Evolutionary conservation across 2,888 invertebrate genomes (phyloP).

Genomic region (Halocaridina rubra): DNA sequence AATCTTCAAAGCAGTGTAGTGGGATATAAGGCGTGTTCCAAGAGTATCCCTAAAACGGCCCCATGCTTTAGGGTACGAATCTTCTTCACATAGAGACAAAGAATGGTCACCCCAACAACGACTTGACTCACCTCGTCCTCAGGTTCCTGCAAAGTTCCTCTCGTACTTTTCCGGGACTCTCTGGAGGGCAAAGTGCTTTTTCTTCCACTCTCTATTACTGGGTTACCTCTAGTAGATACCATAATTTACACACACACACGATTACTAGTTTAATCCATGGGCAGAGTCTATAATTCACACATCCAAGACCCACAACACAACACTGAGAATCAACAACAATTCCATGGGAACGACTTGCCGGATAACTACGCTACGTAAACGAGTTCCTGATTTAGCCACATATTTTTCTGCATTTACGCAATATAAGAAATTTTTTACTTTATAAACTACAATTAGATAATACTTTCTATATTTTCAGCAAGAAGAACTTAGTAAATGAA

Average conservation of each 20-base stretch:
- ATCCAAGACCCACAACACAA: not conserved
- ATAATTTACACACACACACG: not conserved
- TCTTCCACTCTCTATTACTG: slow-evolving; percentile 14
- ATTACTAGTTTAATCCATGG: not conserved
- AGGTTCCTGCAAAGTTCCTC: slow-evolving; percentile 45
- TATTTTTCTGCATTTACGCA: too few species aligned
- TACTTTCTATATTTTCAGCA: too few species aligned
- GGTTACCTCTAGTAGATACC: slow-evolving; percentile 47
- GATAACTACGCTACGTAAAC: not conserved
- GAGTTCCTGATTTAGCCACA: too few species aligned
- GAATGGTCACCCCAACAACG: too few species aligned
- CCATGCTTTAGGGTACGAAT: not conserved
- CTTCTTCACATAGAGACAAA: too few species aligned
- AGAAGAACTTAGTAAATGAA: too few species aligned
- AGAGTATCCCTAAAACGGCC: too few species aligned
- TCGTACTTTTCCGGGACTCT: slow-evolving; percentile 31
- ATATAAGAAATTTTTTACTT: too few species aligned
- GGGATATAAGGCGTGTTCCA: too few species aligned
- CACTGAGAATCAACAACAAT: not conserved
- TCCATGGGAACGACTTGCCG: not conserved
- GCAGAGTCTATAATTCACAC: not conserved
- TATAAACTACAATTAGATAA: too few species aligned
- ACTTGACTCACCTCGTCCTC: slow-evolving; percentile 30
- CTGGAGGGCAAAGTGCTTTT: slow-evolving; percentile 30
- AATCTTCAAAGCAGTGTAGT: too few species aligned